Conservation (phyloP, 2,888 invertebrate species). For the Hoplodrina blanda region DNA sequence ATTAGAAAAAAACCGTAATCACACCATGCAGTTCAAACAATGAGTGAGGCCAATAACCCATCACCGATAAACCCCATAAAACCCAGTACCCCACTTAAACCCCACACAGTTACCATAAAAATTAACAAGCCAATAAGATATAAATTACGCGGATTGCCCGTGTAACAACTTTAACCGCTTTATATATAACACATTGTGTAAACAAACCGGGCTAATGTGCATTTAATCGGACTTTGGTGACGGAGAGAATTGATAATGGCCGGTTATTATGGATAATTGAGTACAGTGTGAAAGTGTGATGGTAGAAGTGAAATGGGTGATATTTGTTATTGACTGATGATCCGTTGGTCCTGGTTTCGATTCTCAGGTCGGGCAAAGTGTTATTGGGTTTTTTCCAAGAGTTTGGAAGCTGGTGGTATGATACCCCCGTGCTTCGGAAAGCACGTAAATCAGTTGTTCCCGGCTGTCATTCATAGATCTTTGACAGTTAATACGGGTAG, state of each 20-base stretch:
- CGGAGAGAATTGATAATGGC: conserved; percentile 67
- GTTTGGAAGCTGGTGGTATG: too few relatives aligned
- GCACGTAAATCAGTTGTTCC: too few relatives aligned
- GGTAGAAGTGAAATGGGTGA: conserved; percentile 11
- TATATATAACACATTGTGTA: conserved; percentile 56
- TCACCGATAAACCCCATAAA: conserved; percentile 3
- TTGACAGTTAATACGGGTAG: too few relatives aligned
- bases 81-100: conserved; percentile 19
- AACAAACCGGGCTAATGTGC: conserved; percentile 70
- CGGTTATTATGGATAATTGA: conserved; percentile 49
- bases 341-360: neutral
- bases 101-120: conserved; percentile 36
- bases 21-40: neutral
- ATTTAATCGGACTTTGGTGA: conserved; percentile 61
- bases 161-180: conserved; percentile 48
- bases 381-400: too few relatives aligned
- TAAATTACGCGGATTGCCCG: conserved; percentile 39
- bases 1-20: neutral
- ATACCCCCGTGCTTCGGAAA: too few relatives aligned
- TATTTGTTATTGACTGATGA: conserved; percentile 14
- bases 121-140: conserved; percentile 15
- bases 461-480: too few relatives aligned
- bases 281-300: conserved; percentile 47
- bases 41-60: conserved; percentile 5
- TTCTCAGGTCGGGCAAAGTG: too few relatives aligned